Conservation (phyloP, 2,113 vertebrate genomes). For the Ailurus styani region DNA sequence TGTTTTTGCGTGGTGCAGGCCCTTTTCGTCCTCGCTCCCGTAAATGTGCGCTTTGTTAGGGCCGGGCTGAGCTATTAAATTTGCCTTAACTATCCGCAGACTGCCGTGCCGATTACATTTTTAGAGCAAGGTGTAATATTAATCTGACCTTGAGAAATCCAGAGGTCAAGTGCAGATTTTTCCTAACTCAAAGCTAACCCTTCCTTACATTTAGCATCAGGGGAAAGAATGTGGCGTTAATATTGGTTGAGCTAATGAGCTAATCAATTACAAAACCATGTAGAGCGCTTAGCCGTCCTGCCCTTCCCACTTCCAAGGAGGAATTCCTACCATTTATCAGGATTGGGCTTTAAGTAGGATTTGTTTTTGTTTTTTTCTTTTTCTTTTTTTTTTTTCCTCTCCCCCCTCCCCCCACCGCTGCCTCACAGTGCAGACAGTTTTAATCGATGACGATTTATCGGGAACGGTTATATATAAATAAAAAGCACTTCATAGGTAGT, state of each 20-base stretch:
- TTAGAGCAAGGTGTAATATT: not conserved
- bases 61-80: not conserved
- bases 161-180: not conserved
- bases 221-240: not conserved
- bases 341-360: not conserved
- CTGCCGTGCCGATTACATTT: not conserved
- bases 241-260: not conserved
- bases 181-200: conserved; percentile 33
- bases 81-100: not conserved
- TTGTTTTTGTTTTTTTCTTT: not conserved
- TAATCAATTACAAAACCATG: not conserved
- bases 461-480: not conserved
- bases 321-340: not conserved
- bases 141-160: conserved; percentile 56
- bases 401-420: not conserved
- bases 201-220: not conserved
- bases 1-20: not conserved
- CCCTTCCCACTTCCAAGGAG: not conserved
- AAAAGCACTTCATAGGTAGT: not conserved
- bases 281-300: not conserved
- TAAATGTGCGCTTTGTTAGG: not conserved
- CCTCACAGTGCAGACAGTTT: conserved; percentile 4
- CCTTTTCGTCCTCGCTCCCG: not conserved
- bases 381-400: not conserved
- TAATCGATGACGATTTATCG: conserved; percentile 17